phyloP scores from a whole-genome alignment of 2,113 vertebrate genomes.

The Tetrax tetrax region DNA sequence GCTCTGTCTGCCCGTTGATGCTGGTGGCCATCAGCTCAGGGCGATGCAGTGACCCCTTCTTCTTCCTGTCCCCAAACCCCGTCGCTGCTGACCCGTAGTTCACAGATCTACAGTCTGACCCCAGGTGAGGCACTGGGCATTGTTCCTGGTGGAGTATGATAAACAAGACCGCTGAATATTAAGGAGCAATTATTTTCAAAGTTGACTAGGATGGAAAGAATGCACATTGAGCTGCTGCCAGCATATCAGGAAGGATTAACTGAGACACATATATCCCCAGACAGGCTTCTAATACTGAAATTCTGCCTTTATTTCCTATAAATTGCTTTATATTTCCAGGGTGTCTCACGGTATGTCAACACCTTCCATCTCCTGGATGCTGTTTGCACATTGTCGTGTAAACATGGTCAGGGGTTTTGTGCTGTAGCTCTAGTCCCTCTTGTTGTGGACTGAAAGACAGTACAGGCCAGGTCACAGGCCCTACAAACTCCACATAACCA shows the following conservation, averaged over 20 bases:
- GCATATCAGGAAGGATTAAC: background rate
- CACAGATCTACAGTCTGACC: background rate
- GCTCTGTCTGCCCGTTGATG: background rate
- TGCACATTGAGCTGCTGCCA: background rate
- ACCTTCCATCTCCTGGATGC: background rate
- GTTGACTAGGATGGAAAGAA: background rate
- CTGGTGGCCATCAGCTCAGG: background rate
- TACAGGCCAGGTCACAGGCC: background rate
- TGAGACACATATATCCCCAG: background rate
- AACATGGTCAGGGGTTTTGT: background rate
- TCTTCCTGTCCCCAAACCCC: background rate
- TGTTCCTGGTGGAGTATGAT: background rate
- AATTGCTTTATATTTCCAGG: background rate
- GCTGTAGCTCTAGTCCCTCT: background rate
- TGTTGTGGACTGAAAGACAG: background rate
- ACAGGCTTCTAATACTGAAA: background rate
- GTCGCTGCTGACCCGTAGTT: background rate
- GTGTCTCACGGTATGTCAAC: background rate
- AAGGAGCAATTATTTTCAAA: background rate
- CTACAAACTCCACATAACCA: background rate
- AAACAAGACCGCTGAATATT: background rate
- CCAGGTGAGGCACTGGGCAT: background rate
- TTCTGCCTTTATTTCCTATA: background rate
- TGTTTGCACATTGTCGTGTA: background rate
- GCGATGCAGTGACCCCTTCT: background rate